Conservation (phyloP, 2,888 invertebrate species). For the Euproctis similis region DNA sequence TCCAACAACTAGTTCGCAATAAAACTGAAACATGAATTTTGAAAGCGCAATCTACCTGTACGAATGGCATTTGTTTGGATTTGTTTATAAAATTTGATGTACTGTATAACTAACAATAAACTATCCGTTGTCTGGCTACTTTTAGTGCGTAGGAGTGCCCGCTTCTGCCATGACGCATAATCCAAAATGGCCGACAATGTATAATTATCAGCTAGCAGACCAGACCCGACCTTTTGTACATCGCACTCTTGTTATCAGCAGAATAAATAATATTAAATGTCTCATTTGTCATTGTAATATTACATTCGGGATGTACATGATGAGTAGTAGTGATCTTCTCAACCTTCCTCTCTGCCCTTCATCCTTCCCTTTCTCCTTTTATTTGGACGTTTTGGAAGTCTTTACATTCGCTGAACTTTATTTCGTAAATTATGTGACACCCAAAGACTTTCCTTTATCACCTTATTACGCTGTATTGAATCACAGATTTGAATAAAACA, state of each 20-base stretch:
- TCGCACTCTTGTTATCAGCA: constrained; percentile 21
- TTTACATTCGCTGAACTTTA: too few relatives aligned
- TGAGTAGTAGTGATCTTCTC: too few relatives aligned
- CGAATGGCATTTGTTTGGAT: constrained; percentile 16
- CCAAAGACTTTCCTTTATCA: not conserved
- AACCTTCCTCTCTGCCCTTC: too few relatives aligned
- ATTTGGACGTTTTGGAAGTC: too few relatives aligned
- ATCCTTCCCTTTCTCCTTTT: too few relatives aligned
- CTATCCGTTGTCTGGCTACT: constrained; percentile 36
- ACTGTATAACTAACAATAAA: constrained; percentile 33
- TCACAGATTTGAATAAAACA: not conserved
- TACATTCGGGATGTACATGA: too few relatives aligned
- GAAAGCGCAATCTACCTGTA: too few relatives aligned
- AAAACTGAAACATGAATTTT: too few relatives aligned
- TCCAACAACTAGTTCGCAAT: too few relatives aligned
- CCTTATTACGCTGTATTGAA: too few relatives aligned
- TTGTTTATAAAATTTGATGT: constrained; percentile 43
- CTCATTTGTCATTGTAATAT: too few relatives aligned
- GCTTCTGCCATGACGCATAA: constrained; percentile 35
- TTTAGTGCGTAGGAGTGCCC: constrained; percentile 45
- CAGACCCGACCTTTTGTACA: constrained; percentile 18
- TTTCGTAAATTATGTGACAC: too few relatives aligned
- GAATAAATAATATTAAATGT: constrained; percentile 17
- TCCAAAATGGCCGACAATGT: constrained; percentile 56
- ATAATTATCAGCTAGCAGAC: constrained; percentile 47